These are phyloP conservation scores for Platanista minor DNA, from an alignment of 2,113 vertebrate species.

Conservation along the genomic window DNA sequence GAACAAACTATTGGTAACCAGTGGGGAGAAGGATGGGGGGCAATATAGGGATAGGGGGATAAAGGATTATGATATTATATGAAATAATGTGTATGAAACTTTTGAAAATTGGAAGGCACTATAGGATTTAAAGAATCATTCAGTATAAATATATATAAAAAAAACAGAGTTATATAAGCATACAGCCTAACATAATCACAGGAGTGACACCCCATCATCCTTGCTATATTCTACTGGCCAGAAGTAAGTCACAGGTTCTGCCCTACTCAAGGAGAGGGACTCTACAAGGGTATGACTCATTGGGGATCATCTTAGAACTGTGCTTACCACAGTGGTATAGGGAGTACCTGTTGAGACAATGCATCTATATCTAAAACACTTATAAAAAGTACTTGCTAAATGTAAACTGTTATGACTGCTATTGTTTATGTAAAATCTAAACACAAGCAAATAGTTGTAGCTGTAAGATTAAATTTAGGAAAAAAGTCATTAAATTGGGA, in stretches of 20 bases:
- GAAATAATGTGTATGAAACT: no score
- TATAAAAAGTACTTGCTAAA: not conserved
- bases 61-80: no score
- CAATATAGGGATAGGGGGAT: no score
- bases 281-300: not conserved
- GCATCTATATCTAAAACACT: not conserved
- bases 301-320: not conserved
- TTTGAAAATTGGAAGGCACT: no score
- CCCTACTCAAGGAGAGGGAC: not conserved
- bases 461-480: slow-evolving; percentile 24
- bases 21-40: no score
- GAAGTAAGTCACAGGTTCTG: not conserved
- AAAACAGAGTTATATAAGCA: not conserved
- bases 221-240: not conserved
- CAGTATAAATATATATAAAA: accelerated
- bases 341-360: not conserved
- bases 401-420: not conserved
- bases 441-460: not conserved
- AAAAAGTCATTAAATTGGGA: slow-evolving; percentile 10
- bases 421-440: not conserved
- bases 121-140: no score
- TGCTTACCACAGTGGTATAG: not conserved
- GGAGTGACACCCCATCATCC: not conserved
- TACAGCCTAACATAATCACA: not conserved
- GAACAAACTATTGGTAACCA: no score